These are phyloP conservation scores for Psittacula derbiana DNA, from an alignment of 2,797 vertebrate genomes.

Conservation along the genomic window DNA sequence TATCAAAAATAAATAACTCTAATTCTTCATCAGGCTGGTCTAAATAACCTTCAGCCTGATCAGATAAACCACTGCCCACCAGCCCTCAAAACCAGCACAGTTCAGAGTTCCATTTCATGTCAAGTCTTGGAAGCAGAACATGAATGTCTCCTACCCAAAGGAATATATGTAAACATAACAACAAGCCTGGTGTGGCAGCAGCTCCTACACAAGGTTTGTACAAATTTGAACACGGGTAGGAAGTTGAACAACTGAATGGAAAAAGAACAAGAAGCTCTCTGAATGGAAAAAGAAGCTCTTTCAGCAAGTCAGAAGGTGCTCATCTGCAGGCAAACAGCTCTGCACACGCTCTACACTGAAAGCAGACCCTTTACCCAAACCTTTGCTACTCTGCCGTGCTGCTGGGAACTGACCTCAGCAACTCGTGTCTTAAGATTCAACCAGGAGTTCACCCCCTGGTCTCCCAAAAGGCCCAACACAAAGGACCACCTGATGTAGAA, in stretches of 20 bases:
- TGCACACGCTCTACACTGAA: neutral
- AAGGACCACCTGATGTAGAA: neutral
- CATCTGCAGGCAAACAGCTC: slow-evolving; percentile 15
- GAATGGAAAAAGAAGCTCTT: slow-evolving; percentile 61
- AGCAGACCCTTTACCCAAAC: slow-evolving; percentile 10
- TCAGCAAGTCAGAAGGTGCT: slow-evolving; percentile 57
- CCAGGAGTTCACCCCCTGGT: neutral
- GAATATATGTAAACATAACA: slow-evolving; percentile 60
- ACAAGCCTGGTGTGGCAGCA: slow-evolving; percentile 31
- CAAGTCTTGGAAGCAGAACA: slow-evolving; percentile 51
- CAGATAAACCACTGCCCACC: slow-evolving; percentile 25
- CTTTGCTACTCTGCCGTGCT: slow-evolving; percentile 24
- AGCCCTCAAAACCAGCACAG: slow-evolving; percentile 32
- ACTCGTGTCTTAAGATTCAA: neutral
- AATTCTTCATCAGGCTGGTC: slow-evolving; percentile 51
- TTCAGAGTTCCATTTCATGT: neutral
- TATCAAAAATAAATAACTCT: slow-evolving; percentile 59
- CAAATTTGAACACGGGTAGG: slow-evolving; percentile 31
- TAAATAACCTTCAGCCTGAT: slow-evolving; percentile 42
- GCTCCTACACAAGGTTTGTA: slow-evolving; percentile 59
- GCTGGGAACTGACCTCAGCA: slow-evolving; percentile 6
- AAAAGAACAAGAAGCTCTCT: slow-evolving; percentile 51
- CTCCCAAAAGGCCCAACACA: neutral
- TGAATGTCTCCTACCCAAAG: slow-evolving; percentile 31
- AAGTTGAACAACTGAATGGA: slow-evolving; percentile 39